phyloP scores from a whole-genome alignment of 2,797 vertebrate genomes.

The Podarcis lilfordi region DNA sequence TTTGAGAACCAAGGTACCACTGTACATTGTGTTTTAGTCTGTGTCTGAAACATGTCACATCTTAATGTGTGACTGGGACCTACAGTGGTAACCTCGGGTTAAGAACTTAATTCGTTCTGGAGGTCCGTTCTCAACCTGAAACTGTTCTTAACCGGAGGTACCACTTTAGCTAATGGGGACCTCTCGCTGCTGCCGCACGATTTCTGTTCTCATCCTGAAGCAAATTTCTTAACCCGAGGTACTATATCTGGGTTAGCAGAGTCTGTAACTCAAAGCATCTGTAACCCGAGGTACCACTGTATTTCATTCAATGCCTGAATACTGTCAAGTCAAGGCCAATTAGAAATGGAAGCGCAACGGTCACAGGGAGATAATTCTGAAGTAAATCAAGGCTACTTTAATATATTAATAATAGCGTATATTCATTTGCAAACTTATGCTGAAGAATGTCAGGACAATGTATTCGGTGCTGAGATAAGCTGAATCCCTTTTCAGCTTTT shows the following conservation, averaged over 20 bases:
- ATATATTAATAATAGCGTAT: not conserved
- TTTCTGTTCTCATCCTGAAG: no score
- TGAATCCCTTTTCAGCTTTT: not conserved
- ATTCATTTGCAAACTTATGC: not conserved
- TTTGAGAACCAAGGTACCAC: not conserved
- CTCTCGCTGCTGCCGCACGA: no score
- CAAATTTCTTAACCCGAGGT: no score
- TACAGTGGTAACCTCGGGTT: no score
- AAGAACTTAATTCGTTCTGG: no score
- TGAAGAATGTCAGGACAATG: not conserved
- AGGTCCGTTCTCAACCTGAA: no score
- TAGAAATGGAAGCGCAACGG: not conserved
- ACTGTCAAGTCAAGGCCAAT: not conserved
- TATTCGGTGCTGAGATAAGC: not conserved
- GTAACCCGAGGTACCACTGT: no score
- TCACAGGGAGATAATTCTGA: conserved; percentile 1
- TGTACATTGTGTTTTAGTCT: not conserved
- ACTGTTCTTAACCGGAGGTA: no score
- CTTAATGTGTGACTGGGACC: not conserved
- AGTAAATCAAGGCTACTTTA: not conserved
- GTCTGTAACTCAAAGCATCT: no score
- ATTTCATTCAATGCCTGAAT: not conserved
- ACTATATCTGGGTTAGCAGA: no score
- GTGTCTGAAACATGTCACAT: conserved; percentile 6
- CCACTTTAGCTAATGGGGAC: no score